Base-by-base conservation (phyloP, 2,113 vertebrate species). In the Odocoileus hemionus region DNA sequence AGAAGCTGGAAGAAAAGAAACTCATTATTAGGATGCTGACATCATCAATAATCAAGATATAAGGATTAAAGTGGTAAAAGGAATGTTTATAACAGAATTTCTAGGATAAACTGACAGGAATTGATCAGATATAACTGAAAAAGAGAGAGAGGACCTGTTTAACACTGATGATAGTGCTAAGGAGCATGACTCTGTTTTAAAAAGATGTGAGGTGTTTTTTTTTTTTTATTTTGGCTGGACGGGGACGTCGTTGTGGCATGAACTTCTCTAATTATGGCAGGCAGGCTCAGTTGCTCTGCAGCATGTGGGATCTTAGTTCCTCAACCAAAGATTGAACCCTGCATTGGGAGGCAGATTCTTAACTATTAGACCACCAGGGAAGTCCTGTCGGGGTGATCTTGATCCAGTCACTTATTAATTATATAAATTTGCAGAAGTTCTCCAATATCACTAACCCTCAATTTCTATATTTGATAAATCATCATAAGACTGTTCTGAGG, bases 401-500 rank as follows among this genome's bases (percentile, higher is more conserved):
- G 74, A 74, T 19, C 78, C 36, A 82, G 25, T 28, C 30, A 26
- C 55, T 55, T 85, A 78, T n/a, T 86, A 86, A 50, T 70, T 91
- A 54, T 82, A 39, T 91, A 52, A 82, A 33, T 43, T 87, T 90
- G 30, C 23, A 55, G 50, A 84, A 90, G 52, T 91, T 88, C 43
- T 25, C 57, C 17, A 79, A 39, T 39, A 74, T 93, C 12, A 2
- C 21, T 84, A 64, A 93, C 15, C 54, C 58, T 90, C 92, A 64
- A 19, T 91, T 95, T 80, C 82, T 93, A 25, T 21, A 61, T 76
- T 84, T 80, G 74, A 50, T 96, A 85, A 91, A 57, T 36, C 28
- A 57, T 91, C 61, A 43, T 36, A 55, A 58, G 70, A 96, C 25
- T 89, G 43, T 86, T 89, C 39, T 83, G 47, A 67, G 50, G 21